Evolutionary conservation across 2,797 vertebrate genomes (phyloP), one percentile per base, ranked within the genome.

Genomic region (Urocyon cinereoargenteus): DNA sequence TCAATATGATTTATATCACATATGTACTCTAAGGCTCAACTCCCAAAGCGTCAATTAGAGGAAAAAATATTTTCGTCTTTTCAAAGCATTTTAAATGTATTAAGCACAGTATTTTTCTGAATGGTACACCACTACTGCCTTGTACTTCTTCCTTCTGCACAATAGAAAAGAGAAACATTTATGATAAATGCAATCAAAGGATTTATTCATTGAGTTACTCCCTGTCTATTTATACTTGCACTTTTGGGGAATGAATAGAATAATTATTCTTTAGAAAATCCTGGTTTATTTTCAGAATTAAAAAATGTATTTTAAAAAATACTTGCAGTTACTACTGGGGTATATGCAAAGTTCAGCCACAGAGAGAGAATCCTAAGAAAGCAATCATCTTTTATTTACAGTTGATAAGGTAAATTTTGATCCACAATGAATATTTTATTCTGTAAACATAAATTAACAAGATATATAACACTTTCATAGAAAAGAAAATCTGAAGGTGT

Each of bases 181-280:
- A 85, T 84, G 66, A 34, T 86, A 96, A 97, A 96, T 87, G n/a
- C 86, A 88, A 62, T 87, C 64, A 93, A 64, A 96, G 93, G 16
- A 64, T 5, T 96, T 70, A 19, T 34, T 66, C 49, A 57, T 64
- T 59, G 24, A 72, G 51, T 96, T 97, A 36, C 13, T 77, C 18
- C 66, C 26, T 51, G 3, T 49, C 53, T 93, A 83, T 1, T 2
- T 51, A 57, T 51, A 55, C 51, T 88, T 82, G 34, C 31, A 78
- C 40, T 83, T 88, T 72, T 26, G 45, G 18, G 75, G 66, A 97
- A 92, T 40, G 6, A 70, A 86, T 55, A 64, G 4, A 51, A 19
- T 77, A 77, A 51, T 51, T 81, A 85, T 51, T 72, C 28, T 91
- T 77, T 51, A 77, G 85, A 55, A 19, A 92, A 73, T 93, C 11